Base-by-base conservation (phyloP, 2,888 invertebrate species). In the Epinotia nisella region DNA sequence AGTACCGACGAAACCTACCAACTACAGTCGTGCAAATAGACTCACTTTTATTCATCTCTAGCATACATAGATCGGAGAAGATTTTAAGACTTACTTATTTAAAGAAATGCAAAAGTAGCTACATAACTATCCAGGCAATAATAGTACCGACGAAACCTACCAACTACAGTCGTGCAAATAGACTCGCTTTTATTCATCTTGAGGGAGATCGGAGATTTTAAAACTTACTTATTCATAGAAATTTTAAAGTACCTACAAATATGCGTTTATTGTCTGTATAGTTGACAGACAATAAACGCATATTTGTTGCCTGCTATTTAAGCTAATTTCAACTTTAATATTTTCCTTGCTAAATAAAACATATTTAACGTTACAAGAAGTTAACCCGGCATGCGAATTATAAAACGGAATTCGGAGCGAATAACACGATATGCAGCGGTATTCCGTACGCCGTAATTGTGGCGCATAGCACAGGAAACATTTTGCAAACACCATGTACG, bases 371-470 rank as follows among this genome's bases (percentile, higher is more conserved):
- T n/a, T 24, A 24, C n/a, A 24, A 51, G 29, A 62, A 60, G 64
- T 56, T 62, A 58, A 49, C 55, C 5, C 35, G 53, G 61, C 61
- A 53, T 17, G 67, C 59, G 59, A 61, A 67, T 67, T 49, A 58
- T 73, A 68, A 65, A 71, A 68, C 58, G 55, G 72, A 67, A 72
- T 72, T 62, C 72, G 41, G 56, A 17, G 68, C 62, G 19, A 72
- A 68, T 56, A 56, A 55, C 68, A 58, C 39, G 45, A 10, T 55
- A 64, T 58, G 24, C 56, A 62, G 15, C 45, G 53, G 61, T 66
- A 61, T 72, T 67, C 66, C 55, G 65, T 49, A 39, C 65, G 45
- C 53, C 53, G 67, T 67, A 72, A 72, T 72, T 72, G 58, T 62
- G 68, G 58, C 61, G 58, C 61, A 67, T 60, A 67, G 24, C 72